These are phyloP conservation scores for Chrosomus eos DNA, from an alignment of 2,797 vertebrate species.

Conservation along the genomic window DNA sequence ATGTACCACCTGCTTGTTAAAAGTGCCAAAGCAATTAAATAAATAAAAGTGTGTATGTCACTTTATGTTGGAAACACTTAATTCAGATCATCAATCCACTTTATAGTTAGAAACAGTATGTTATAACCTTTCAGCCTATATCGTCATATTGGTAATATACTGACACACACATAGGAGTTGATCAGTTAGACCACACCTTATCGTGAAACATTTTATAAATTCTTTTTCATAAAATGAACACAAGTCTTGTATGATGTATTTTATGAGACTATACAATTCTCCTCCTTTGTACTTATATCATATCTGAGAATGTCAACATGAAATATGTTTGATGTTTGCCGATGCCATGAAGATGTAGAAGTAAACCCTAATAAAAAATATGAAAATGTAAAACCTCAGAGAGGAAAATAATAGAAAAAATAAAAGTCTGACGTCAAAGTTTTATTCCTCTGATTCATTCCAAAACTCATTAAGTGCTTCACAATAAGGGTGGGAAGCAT, in stretches of 20 bases:
- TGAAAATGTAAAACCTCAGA: background rate
- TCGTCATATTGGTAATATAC: background rate
- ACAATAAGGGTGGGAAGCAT: background rate
- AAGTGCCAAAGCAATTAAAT: background rate
- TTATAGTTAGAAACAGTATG: background rate
- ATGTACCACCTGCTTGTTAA: background rate
- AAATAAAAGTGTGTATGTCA: background rate
- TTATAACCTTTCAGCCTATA: background rate
- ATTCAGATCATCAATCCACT: background rate
- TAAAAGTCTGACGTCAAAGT: background rate
- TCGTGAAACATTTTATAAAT: slow-evolving; percentile 4
- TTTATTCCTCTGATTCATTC: background rate
- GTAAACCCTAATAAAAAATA: background rate
- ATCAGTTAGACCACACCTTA: background rate
- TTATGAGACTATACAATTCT: background rate
- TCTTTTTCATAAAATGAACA: background rate
- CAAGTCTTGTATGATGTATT: background rate
- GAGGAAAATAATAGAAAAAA: background rate
- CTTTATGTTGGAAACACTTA: background rate
- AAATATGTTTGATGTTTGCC: background rate
- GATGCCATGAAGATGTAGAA: background rate
- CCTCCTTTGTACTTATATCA: background rate
- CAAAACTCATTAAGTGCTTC: background rate
- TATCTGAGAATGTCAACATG: background rate
- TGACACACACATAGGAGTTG: background rate